Base-by-base conservation (phyloP, 2,888 invertebrate genomes). In the Julus scanicus region DNA sequence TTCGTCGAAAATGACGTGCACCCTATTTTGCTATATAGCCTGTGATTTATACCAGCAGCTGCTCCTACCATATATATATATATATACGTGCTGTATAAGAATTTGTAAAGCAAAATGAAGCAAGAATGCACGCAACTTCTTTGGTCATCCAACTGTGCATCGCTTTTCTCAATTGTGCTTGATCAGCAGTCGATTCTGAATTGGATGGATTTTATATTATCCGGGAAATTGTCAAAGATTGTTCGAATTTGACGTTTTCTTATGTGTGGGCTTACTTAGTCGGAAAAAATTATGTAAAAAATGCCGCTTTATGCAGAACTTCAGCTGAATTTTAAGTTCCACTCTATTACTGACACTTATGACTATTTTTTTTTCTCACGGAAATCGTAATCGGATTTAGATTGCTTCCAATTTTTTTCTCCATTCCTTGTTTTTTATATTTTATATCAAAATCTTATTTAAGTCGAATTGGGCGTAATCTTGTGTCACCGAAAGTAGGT, bases 331-430 rank as follows among this genome's bases (percentile, higher is more conserved):
- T 71, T 71, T 0, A 71, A 71, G 71, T 71, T 71, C 15, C 29
- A 9, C 71, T 63, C n/a, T 71, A 71, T 63, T 71, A 71, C 71
- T 29, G 71, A 29, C 71, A 20, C 71, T 71, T n/a, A 71, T 29
- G 71, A 71, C 20, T 71, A 15, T 53, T 71, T 63, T 71, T 2
- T 29, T 53, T 71, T 63, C 20, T 29, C 71, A 71, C 0, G 20
- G 71, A 71, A 71, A 71, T 71, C 71, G 71, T 71, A 71, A 71
- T 71, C n/a, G 71, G 29, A 71, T 71, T 71, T 71, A 29, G 71
- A 71, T 71, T 20, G 71, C 71, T 71, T 71, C 20, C 17, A n/a
- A 63, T 63, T 29, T 71, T 71, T 20, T 29, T 20, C 11, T 71
- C 11, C 2, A 5, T 17, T 53, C n/a, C 4, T 9, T 29, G 29